Base-by-base conservation (phyloP, 2,888 invertebrate species). In the Blera fallax region DNA sequence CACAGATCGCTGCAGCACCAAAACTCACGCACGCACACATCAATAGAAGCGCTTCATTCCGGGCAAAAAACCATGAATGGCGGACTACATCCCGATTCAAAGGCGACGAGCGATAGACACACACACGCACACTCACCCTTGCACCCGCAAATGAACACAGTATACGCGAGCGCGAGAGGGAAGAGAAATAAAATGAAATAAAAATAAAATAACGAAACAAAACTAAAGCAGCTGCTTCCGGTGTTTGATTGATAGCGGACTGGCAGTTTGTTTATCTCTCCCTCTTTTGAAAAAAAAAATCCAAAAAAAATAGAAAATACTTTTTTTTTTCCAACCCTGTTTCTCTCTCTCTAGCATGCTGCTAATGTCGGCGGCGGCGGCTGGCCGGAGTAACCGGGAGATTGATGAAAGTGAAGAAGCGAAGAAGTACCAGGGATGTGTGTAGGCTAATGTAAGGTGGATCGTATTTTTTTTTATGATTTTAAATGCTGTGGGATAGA, bases 141-240 rank as follows among this genome's bases (percentile, higher is more conserved):
- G 1, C 40, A 77, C 64, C 56, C 40, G 14, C 40, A 2, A 48
- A 62, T 43, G 54, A 24, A 62, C 43, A 72, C 52, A 43, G 37
- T 43, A 24, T n/a, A n/a, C 50, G 7, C 45, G 48, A 18, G 56
- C 37, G 60, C 21, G 43, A 74, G 67, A 81, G 67, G 62, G 69
- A 80, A 50, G 74, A 76, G 34, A 85, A 83, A 85, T 67, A 79
- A 82, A 65, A 79, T 73, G 90, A 88, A 89, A 90, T 72, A 82
- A 73, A 87, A 82, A 82, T 67, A 73, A 81, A 81, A 87, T 81
- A 81, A 80, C 80, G 84, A 91, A 91, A 90, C 90, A 90, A 90
- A 92, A 91, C 91, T 91, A 91, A 91, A 91, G 91, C 92, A 92
- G 92, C 92, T 91, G 92, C 91, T 91, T 91, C 91, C 91, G 91